phyloP scores from a whole-genome alignment of 2,113 vertebrate species.

The Orycteropus afer region DNA sequence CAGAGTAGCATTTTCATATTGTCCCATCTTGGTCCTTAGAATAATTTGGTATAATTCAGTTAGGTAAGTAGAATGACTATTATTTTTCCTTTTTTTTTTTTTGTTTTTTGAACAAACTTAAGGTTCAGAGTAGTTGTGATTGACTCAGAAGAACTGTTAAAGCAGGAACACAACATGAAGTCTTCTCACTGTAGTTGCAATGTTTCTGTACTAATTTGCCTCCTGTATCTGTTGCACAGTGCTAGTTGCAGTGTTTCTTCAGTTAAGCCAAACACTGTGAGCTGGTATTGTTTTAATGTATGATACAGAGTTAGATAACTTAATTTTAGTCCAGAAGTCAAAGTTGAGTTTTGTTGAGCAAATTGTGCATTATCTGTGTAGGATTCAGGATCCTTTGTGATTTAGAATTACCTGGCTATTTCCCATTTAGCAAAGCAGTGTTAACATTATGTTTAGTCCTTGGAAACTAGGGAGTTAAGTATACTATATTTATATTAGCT shows the following conservation, averaged over 20 bases:
- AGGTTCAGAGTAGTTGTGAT: not conserved
- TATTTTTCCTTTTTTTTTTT: not conserved
- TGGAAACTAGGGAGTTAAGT: constrained; percentile 4
- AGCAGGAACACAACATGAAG: not conserved
- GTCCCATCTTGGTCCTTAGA: not conserved
- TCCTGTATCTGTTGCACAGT: not conserved
- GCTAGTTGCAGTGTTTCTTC: not conserved
- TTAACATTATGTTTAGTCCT: not conserved
- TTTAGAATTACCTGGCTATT: constrained; percentile 24
- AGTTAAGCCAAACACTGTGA: not conserved
- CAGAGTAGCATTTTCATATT: not conserved
- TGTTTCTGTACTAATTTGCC: not conserved
- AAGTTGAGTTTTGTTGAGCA: constrained; percentile 7
- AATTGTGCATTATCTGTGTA: not conserved
- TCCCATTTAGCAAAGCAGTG: not conserved
- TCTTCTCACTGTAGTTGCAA: not conserved
- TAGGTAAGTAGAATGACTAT: not conserved
- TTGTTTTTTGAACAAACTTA: not conserved
- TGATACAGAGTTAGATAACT: not conserved
- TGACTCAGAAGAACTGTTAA: not conserved
- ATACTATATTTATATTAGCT: not conserved
- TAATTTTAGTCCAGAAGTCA: not conserved
- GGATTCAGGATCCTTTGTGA: constrained; percentile 8
- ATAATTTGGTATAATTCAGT: not conserved
- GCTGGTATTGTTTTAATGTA: not conserved